Base-by-base conservation (phyloP, 2,113 vertebrate species). In the Rhea pennata region DNA sequence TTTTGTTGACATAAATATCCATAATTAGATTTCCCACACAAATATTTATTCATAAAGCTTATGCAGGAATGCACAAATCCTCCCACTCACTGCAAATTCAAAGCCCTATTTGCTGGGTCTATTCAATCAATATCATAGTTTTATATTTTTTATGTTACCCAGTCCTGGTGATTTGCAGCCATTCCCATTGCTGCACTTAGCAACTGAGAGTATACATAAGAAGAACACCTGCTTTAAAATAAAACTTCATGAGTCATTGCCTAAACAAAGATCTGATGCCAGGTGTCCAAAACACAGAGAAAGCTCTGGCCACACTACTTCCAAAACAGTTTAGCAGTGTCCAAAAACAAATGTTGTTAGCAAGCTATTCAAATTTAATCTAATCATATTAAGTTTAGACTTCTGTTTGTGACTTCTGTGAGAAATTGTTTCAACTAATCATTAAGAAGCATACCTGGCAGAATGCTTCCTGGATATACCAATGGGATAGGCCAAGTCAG, bases 121-220 rank as follows among this genome's bases (percentile, higher is more conserved):
- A 5, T 69, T 72, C n/a, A 80, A 53, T 14, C 5, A 3, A 79
- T 92, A 73, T 42, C 16, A 72, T 2, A 39, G 21, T 48, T 80
- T 76, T 48, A 65, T 21, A 10, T 78, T 66, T 84, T 76, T 29
- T 29, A 9, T 61, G 29, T 80, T 88, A 4, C 27, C 61, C n/a
- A n/a, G 0, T 70, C 22, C 50, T 77, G 22, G 23, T 69, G 50
- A 70, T 62, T 31, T 70, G n/a, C 9, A 72, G 72, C 10, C 26
- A 73, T 67, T 88, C 66, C 48, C 3, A 2, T 7, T 56, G 12
- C 17, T 31, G 51, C 4, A 17, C 0, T 0, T 27, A 50, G 24
- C 6, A 84, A 56, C 12, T 39, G n/a, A 65, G 16, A 24, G 84
- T 14, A 75, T 69, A 54, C 15, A 88, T 3, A 16, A 74, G 15